Base-by-base conservation (phyloP, 2,888 invertebrate species). In the Lithodes maja region DNA sequence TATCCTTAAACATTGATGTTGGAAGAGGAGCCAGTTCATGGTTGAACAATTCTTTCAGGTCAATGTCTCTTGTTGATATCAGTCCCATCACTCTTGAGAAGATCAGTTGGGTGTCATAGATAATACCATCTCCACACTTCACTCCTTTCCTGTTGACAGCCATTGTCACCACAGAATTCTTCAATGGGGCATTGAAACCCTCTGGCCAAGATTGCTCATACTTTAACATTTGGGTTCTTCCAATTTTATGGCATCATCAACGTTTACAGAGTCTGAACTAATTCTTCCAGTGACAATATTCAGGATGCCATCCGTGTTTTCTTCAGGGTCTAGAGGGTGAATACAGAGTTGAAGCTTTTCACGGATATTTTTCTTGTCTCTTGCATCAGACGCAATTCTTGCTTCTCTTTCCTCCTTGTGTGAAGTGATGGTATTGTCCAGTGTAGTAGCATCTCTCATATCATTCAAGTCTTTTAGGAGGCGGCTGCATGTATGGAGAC, bases 341-440 rank as follows among this genome's bases (percentile, higher is more conserved):
- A 71, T 83, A n/a, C n/a, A 83, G 2, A 15, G 69, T 49, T 17
- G 3, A 5, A 83, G 71, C n/a, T 71, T 71, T 15, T 83, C n/a
- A 2, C 53, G 2, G 12, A 74, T 69, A 15, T 49, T 71, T 15
- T 7, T 52, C 71, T 71, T 69, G 74, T 83, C 83, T 15, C 7
- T 69, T 3, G 15, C 49, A 61, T 83, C 83, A 17, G 55, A 15
- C 1, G 2, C 61, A 33, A 9, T 81, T 33, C 81, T 2, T 9
- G 81, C 55, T 49, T 7, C 5, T 3, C 1, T 17, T 55, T 81
- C 81, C 61, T 81, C 81, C 81, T 81, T 81, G 68, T 81, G 81
- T 55, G 55, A 5, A 5, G 55, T 55, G 55, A 55, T 55, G n/a
- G n/a, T n/a, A n/a, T n/a, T n/a, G n/a, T n/a, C n/a, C n/a, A n/a